A percentile compares a stretch with the other conserved stretches of the same genome.
Evolutionary conservation across 2,797 vertebrate genomes (phyloP).

Genomic region (Chelidonichthys spinosus): DNA sequence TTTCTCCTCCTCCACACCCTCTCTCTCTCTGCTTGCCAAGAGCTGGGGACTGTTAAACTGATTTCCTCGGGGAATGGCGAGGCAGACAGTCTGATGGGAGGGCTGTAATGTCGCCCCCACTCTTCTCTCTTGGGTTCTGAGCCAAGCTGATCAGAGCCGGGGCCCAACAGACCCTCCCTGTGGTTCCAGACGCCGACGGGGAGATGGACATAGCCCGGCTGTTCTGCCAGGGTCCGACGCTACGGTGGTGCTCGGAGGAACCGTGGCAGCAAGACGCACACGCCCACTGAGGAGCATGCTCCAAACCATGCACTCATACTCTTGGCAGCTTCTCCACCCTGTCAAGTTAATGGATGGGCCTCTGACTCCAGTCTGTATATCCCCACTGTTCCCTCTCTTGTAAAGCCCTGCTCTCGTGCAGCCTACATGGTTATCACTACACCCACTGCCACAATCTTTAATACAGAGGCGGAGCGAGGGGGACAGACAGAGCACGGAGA

Average conservation of each 20-base stretch:
- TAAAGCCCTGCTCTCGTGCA: conserved; percentile 73
- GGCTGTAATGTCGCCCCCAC: conserved; percentile 69
- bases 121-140: conserved; percentile 62
- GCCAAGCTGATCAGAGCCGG: conserved; percentile 58
- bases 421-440: conserved; percentile 74
- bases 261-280: conserved; percentile 63
- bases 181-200: conserved; percentile 62
- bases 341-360: conserved; percentile 83
- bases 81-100: conserved; percentile 83
- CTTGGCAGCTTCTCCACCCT: conserved; percentile 79
- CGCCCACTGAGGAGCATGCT: conserved; percentile 69
- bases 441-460: conserved; percentile 64
- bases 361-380: conserved; percentile 79
- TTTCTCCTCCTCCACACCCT: conserved; percentile 55
- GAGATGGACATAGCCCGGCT: conserved; percentile 62
- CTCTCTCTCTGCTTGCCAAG: conserved; percentile 76
- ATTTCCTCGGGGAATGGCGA: conserved; percentile 85
- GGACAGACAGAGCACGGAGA: conserved; percentile 42
- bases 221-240: conserved; percentile 65
- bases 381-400: conserved; percentile 78
- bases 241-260: conserved; percentile 63
- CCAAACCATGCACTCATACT: conserved; percentile 81
- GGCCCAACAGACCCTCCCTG: conserved; percentile 56
- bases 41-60: conserved; percentile 87
- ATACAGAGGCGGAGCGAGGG: conserved; percentile 49